A percentile compares a stretch with the other conserved stretches of the same genome.
Conservation (phyloP, 2,888 invertebrate genomes). For the Leptinotarsa juncta region DNA sequence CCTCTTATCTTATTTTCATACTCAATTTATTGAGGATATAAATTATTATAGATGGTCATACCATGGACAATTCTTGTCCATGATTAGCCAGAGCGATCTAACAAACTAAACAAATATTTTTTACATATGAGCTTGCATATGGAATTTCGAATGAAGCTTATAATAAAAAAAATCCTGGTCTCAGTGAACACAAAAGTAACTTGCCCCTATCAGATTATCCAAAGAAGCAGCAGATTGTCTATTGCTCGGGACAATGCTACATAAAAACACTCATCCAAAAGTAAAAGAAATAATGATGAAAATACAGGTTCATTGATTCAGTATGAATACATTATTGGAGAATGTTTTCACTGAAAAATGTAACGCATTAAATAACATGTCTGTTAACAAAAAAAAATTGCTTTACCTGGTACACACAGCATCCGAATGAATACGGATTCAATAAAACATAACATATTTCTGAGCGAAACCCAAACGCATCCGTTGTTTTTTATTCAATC, state of each 20-base stretch:
- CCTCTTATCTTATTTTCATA: too few relatives aligned
- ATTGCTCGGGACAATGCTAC: slow-evolving; percentile 14
- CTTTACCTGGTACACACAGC: slow-evolving; percentile 46
- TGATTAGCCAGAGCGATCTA: too few relatives aligned
- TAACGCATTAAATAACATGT: slow-evolving; percentile 41
- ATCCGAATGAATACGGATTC: slow-evolving; percentile 53
- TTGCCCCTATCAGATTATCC: too few relatives aligned
- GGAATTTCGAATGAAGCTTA: too few relatives aligned
- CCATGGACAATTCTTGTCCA: too few relatives aligned
- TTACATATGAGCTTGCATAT: too few relatives aligned
- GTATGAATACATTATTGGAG: slow-evolving; percentile 39
- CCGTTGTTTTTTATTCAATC: slow-evolving; percentile 56
- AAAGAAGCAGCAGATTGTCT: background rate
- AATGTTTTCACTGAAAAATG: slow-evolving; percentile 33
- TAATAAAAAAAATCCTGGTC: too few relatives aligned
- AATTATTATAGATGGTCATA: too few relatives aligned
- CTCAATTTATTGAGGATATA: too few relatives aligned
- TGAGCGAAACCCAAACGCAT: slow-evolving; percentile 49
- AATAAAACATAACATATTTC: slow-evolving; percentile 58
- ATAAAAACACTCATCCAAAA: slow-evolving; percentile 31
- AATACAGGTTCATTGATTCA: slow-evolving; percentile 32
- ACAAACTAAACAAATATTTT: too few relatives aligned
- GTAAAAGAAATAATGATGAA: slow-evolving; percentile 28
- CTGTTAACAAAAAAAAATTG: slow-evolving; percentile 45
- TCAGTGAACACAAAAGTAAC: too few relatives aligned